phyloP scores from a whole-genome alignment of 1,140 invertebrate genomes.

The Sesamia nonagrioides region DNA sequence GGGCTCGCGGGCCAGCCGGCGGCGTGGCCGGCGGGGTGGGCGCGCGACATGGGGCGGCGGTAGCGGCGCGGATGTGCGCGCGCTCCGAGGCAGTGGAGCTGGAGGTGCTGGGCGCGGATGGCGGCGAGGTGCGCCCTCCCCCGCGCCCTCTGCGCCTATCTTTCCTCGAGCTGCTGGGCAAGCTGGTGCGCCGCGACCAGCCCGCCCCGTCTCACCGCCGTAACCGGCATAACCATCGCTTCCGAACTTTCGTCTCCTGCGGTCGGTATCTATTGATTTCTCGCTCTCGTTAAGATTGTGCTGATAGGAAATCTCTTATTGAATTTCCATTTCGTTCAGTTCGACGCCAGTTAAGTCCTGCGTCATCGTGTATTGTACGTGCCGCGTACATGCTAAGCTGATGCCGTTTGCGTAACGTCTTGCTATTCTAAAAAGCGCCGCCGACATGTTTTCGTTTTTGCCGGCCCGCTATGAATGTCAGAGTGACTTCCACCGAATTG shows the following conservation, averaged over 20 bases:
- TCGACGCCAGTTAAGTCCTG: slow-evolving; percentile 40
- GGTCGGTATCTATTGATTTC: slow-evolving; percentile 86
- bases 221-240: slow-evolving; percentile 89
- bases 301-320: slow-evolving; percentile 46
- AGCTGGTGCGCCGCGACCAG: slow-evolving; percentile 88
- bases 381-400: slow-evolving; percentile 31
- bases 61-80: slow-evolving; percentile 85
- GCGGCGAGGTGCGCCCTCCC: slow-evolving; percentile 72
- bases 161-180: slow-evolving; percentile 90
- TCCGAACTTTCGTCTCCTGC: slow-evolving; percentile 89
- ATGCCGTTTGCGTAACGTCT: slow-evolving; percentile 44
- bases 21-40: slow-evolving; percentile 74
- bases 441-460: slow-evolving; percentile 33
- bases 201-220: slow-evolving; percentile 83
- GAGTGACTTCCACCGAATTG: slow-evolving; percentile 32
- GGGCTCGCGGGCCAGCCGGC: slow-evolving; percentile 59
- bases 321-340: slow-evolving; percentile 44
- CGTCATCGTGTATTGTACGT: slow-evolving; percentile 48
- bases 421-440: slow-evolving; percentile 26
- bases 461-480: slow-evolving; percentile 19
- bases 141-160: slow-evolving; percentile 87
- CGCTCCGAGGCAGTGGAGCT: slow-evolving; percentile 84
- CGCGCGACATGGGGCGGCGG: slow-evolving; percentile 80
- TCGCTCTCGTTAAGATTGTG: slow-evolving; percentile 33
- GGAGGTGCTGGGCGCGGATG: slow-evolving; percentile 84